Evolutionary conservation across 2,113 vertebrate genomes (phyloP).

Genomic region (Equus quagga): DNA sequence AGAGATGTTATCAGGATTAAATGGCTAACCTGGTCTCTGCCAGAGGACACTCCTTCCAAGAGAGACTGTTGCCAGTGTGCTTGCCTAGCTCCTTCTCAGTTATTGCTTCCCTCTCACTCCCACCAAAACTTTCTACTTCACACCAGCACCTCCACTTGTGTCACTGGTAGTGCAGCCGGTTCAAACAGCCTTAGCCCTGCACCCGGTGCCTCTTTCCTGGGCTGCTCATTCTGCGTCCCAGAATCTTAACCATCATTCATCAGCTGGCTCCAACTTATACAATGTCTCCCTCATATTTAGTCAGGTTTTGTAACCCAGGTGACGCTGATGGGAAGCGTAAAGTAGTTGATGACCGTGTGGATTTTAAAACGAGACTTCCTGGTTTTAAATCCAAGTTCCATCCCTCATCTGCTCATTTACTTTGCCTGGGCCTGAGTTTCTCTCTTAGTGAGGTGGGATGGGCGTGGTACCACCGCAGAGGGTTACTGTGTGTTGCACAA

Average conservation of each 20-base stretch:
- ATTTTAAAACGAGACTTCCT: background rate
- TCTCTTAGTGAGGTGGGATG: background rate
- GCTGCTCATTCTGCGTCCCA: background rate
- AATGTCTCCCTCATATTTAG: background rate
- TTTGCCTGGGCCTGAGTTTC: background rate
- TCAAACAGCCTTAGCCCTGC: background rate
- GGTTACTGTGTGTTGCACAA: background rate
- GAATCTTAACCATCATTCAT: background rate
- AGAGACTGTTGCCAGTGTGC: accelerated
- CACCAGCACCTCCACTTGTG: background rate
- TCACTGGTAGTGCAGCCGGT: background rate
- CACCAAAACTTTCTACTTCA: background rate
- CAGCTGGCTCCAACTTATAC: background rate
- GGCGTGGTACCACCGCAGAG: no score
- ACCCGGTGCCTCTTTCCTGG: background rate
- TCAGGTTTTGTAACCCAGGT: background rate
- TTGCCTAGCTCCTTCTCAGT: background rate
- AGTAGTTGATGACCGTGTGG: accelerated
- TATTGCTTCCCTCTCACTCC: background rate
- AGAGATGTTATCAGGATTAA: background rate
- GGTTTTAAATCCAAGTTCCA: background rate
- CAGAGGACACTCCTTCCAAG: background rate
- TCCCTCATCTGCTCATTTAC: background rate
- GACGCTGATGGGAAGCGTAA: background rate
- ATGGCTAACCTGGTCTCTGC: background rate